Base-by-base conservation (phyloP, 2,113 vertebrate species). In the Brachirus orientalis region DNA sequence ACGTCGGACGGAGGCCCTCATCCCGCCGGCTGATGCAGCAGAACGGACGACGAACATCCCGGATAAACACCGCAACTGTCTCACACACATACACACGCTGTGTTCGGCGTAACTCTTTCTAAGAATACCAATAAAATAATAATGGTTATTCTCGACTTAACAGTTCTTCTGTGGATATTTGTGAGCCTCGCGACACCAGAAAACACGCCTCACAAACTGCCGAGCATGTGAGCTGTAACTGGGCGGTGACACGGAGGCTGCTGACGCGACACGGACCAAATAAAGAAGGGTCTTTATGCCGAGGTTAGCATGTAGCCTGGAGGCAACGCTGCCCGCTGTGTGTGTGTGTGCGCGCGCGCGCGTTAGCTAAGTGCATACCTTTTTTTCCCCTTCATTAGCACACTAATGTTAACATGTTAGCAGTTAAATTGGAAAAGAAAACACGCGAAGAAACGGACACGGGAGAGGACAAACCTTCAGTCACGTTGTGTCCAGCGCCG, bases 221-320 rank as follows among this genome's bases (percentile, higher is more conserved):
- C 1, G 33, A 10, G 10, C 7, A 20, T 14, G 13, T 1, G 36
- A 33, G 17, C 7, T 12, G 13, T 3, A 5, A 5, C 6, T 4
- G 7, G 14, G 14, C 44, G 12, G 36, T 17, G 57, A 36, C 19
- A 60, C 35, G 6, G 5, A 13, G n/a, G n/a, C 16, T 10, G 33
- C 7, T 12, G 8, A 43, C 2, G 8, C 3, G 46, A 37, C 35
- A 13, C 1, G 2, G 14, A 20, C 8, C 10, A 0, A 8, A 62
- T 9, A 5, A 10, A 61, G 40, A 43, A 43, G 1, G 11, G 12
- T 66, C 33, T 36, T 16, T 20, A 2, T 44, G 59, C 59, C 54
- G 12, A 60, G 70, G 57, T 78, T 73, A 72, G 74, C 69, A 50
- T 52, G 7, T 79, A 22, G 79, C 75, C 70, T 72, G 35, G 19